These are phyloP conservation scores for Metaphire vulgaris DNA, from an alignment of 1,140 invertebrate species.

Conservation along the genomic window DNA sequence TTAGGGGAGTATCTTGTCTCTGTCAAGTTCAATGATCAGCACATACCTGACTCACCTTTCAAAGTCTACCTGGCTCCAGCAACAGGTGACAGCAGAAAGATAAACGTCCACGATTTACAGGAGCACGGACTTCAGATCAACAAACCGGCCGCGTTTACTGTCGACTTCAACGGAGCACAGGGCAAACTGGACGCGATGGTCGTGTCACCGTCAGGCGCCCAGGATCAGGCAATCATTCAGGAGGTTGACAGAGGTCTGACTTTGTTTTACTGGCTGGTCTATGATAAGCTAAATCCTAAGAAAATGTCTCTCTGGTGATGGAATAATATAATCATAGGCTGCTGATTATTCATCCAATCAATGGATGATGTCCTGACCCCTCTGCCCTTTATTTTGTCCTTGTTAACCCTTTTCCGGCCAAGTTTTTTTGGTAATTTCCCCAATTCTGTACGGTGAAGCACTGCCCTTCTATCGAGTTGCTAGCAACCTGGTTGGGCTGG, in stretches of 20 bases:
- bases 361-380: too few relatives aligned
- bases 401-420: too few relatives aligned
- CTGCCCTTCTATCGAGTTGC: too few relatives aligned
- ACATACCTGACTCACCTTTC: constrained; percentile 96
- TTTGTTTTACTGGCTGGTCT: too few relatives aligned
- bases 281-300: too few relatives aligned
- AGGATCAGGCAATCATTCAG: constrained; percentile 94
- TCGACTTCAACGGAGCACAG: constrained; percentile 87
- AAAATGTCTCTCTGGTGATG: too few relatives aligned
- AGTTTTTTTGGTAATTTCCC: too few relatives aligned
- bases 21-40: constrained; percentile 95
- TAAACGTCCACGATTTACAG: constrained; percentile 63
- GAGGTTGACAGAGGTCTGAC: constrained; percentile 79
- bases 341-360: too few relatives aligned
- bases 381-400: too few relatives aligned
- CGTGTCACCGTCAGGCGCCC: constrained; percentile 79
- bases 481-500: too few relatives aligned
- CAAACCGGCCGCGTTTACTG: constrained; percentile 87
- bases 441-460: too few relatives aligned
- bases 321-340: too few relatives aligned
- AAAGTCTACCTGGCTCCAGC: constrained; percentile 87
- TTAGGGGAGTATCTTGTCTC: constrained; percentile 94
- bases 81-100: constrained; percentile 84
- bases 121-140: constrained; percentile 69
- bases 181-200: constrained; percentile 76